Base-by-base conservation (phyloP, 2,888 invertebrate species). In the Cheilosia vernalis region DNA sequence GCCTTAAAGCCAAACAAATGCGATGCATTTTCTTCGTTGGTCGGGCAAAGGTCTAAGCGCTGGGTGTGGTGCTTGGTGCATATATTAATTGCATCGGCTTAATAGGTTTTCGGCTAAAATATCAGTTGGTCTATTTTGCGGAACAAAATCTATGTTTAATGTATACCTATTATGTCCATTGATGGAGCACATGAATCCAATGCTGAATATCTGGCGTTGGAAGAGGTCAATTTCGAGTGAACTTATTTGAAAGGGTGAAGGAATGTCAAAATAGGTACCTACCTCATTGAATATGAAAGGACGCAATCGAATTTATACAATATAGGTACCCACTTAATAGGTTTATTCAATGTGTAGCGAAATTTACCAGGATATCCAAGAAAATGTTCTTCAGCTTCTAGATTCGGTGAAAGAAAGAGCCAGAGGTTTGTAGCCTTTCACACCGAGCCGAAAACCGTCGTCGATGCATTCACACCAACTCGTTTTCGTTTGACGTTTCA, bases 41-140 rank as follows among this genome's bases (percentile, higher is more conserved):
- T 4, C 49, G 9, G 30, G 7, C 30, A 9, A 9, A 27, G 42
- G 42, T 10, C 60, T 77, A 64, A 66, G 78, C 49, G 77, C 30
- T 83, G 83, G 83, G 83, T 79, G 83, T 83, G 83, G 83, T 83
- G 58, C 64, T 79, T 83, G 83, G 83, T 83, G 58, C 64, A 53
- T 30, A 66, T 27, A 77, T 77, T 60, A 30, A 72, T 72, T 76
- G 56, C 40, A 37, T 37, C 37, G 72, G 51, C 27, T 47, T 63
- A 33, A 74, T 56, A 56, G 53, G 47, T 64, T 63, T 69, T 55
- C 9, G 21, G 5, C n/a, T 66, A 37, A 60, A 56, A 70, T 58
- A 58, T 58, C 30, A 17, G 19, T 17, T 9, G 1, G 42, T n/a
- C 5, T 24, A 19, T 24, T 4, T 24, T 51, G 13, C 13, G 10